Conservation (phyloP, 35 echinoderm and acorn worm genomes). For the Ptychodera flava region DNA sequence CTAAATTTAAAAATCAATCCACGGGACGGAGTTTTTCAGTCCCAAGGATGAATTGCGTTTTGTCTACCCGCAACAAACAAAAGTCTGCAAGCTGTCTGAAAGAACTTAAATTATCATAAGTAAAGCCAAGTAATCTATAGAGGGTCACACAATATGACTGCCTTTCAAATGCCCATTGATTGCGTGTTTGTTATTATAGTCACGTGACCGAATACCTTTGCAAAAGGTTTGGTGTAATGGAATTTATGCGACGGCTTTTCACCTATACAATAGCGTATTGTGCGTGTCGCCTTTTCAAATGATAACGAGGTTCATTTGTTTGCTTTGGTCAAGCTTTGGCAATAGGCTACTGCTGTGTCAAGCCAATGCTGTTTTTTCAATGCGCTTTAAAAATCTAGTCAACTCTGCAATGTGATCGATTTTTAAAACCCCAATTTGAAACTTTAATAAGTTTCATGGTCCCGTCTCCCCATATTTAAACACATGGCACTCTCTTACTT, state of each 20-base stretch:
- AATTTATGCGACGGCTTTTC: background rate
- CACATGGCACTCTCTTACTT: no score
- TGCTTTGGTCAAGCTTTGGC: no score
- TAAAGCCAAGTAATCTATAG: background rate
- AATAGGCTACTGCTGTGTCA: no score
- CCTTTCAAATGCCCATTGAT: background rate
- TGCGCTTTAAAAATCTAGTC: no score
- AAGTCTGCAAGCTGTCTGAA: no score
- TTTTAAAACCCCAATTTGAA: no score
- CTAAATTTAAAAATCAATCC: background rate
- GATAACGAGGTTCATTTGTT: background rate
- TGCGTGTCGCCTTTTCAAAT: background rate
- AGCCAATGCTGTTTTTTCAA: no score
- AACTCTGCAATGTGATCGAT: no score
- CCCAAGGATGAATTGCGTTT: background rate
- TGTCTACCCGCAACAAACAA: background rate
- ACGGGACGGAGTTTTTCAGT: background rate
- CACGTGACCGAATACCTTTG: background rate
- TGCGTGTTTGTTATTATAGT: background rate
- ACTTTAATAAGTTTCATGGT: no score
- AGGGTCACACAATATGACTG: background rate
- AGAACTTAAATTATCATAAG: background rate
- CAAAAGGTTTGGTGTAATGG: background rate
- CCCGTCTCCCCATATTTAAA: no score
- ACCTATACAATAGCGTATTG: background rate